Conservation (phyloP, 2,797 vertebrate genomes). For the Phataginus tricuspis region DNA sequence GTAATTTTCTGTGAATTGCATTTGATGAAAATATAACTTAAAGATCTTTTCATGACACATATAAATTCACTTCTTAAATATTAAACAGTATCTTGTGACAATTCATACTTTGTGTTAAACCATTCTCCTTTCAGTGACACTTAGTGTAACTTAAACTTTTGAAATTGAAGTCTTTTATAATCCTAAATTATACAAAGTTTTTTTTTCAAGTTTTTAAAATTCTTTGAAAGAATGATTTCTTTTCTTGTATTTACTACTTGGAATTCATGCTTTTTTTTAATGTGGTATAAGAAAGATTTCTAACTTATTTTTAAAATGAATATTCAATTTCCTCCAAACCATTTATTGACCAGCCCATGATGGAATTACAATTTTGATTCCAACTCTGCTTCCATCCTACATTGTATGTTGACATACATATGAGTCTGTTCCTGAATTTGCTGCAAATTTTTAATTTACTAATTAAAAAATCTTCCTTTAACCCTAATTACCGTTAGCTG, state of each 20-base stretch:
- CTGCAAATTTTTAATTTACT: neutral
- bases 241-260: neutral
- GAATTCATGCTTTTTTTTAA: neutral
- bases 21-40: neutral
- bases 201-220: neutral
- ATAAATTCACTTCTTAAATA: neutral
- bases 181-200: neutral
- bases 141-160: neutral
- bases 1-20: neutral
- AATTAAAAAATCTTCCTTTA: neutral
- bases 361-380: neutral
- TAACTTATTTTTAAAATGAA: neutral
- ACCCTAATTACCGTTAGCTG: neutral
- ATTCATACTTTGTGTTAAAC: neutral
- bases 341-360: neutral
- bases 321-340: neutral
- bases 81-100: neutral
- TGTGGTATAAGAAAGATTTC: neutral
- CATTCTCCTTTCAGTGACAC: neutral
- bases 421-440: neutral
- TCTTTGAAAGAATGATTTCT: neutral
- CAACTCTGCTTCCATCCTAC: neutral
- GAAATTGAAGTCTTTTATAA: neutral
- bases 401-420: neutral
- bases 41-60: neutral